These are phyloP conservation scores for Labia minor DNA, from an alignment of 2,888 invertebrate species.

Conservation along the genomic window DNA sequence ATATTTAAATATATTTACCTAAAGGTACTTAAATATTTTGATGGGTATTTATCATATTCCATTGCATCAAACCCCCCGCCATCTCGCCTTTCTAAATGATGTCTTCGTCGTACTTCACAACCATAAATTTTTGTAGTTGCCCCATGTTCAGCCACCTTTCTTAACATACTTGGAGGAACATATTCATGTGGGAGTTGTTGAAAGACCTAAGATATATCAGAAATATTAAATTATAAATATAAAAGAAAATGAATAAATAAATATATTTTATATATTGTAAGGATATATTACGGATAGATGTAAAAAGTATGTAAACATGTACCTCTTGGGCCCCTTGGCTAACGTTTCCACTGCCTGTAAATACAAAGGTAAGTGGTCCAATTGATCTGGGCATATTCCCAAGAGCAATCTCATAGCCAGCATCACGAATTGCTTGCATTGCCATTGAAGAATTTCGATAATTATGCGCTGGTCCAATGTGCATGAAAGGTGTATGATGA, in stretches of 20 bases:
- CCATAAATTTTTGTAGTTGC: conserved; percentile 91
- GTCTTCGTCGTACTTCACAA: conserved; percentile 85
- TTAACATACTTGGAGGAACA: conserved; percentile 86
- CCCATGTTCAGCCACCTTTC: conserved; percentile 94
- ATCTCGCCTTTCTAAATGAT: conserved; percentile 85
- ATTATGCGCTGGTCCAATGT: conserved; percentile 96
- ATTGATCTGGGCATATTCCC: conserved; percentile 93
- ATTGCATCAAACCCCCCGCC: conserved; percentile 84
- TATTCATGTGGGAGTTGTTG: conserved; percentile 96
- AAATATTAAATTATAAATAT: too few species aligned
- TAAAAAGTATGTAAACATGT: too few species aligned
- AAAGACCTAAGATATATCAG: too few species aligned
- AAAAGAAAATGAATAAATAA: too few species aligned
- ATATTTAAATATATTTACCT: too few species aligned
- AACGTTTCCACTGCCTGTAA: conserved; percentile 75
- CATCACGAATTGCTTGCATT: conserved; percentile 90
- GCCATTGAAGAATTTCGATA: conserved; percentile 98
- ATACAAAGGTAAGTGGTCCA: conserved; percentile 93
- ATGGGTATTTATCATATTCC: conserved; percentile 87
- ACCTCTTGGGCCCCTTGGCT: conserved; percentile 65
- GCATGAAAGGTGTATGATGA: conserved; percentile 99
- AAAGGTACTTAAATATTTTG: conserved; percentile 89
- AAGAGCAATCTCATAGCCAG: conserved; percentile 96
- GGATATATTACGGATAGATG: too few species aligned
- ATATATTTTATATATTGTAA: too few species aligned